Percentiles rank a stretch among this genome's conserved stretches.
These are phyloP conservation scores for Capitulum mitella DNA, from an alignment of 2,888 invertebrate species.

Conservation along the genomic window DNA sequence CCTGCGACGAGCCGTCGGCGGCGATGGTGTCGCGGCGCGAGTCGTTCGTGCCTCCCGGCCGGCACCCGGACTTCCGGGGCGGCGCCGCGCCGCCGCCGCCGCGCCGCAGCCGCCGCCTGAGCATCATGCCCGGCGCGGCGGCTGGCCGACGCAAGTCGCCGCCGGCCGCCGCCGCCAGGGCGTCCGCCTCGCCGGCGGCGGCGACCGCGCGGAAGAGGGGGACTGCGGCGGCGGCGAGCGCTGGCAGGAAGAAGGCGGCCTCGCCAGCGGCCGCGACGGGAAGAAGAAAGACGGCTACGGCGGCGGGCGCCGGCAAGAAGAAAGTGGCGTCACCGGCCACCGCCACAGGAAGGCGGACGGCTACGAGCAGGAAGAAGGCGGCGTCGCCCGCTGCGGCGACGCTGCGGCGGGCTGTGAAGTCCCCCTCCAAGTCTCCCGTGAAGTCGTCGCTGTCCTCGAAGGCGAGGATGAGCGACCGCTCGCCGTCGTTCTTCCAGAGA, in stretches of 20 bases:
- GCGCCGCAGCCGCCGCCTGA: constrained; percentile 11
- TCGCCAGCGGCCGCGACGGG: not conserved
- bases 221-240: no score
- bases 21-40: not conserved
- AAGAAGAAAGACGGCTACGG: not conserved
- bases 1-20: not conserved
- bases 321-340: not conserved
- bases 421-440: not conserved
- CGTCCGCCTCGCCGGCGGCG: not conserved
- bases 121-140: not conserved
- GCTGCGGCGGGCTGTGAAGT: not conserved
- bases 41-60: not conserved
- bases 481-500: not conserved
- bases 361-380: not conserved
- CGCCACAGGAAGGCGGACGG: not conserved
- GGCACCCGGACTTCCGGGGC: not conserved
- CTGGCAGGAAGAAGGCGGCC: not conserved
- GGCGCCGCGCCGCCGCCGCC: not conserved
- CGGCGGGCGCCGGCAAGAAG: not conserved
- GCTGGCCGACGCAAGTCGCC: not conserved
- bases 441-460: not conserved
- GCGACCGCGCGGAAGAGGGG: not conserved
- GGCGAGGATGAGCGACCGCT: not conserved
- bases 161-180: not conserved
- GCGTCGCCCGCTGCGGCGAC: not conserved